phyloP scores from a whole-genome alignment of 30 jellyfish, hydroid and myxozoan genomes.

The Aurelia aurita complex sp. Pacific region DNA sequence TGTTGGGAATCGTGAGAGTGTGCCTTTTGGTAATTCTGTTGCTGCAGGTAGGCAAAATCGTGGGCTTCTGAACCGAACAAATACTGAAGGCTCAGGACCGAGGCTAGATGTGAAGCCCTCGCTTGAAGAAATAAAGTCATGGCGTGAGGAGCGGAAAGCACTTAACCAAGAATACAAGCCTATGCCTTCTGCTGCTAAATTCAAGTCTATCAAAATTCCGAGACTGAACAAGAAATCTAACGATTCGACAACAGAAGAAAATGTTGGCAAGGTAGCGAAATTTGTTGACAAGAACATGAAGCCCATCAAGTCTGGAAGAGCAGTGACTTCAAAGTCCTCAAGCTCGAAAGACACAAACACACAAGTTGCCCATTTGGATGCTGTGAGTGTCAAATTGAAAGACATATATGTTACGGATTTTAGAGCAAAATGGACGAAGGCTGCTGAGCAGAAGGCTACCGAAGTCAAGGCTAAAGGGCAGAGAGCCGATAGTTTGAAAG shows the following conservation, averaged over 20 bases:
- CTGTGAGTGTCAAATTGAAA: no score
- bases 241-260: neutral
- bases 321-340: neutral
- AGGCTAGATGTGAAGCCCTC: neutral
- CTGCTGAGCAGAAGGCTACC: neutral
- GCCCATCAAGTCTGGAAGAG: neutral
- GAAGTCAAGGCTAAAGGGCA: no score
- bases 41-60: neutral
- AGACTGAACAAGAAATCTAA: slow-evolving; percentile 2
- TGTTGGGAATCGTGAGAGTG: neutral
- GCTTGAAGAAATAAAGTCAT: slow-evolving; percentile 9
- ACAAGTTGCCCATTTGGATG: neutral
- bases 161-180: slow-evolving; percentile 28
- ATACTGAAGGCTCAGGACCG: neutral
- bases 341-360: neutral
- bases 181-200: slow-evolving; percentile 19
- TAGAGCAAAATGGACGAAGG: neutral
- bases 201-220: slow-evolving; percentile 53
- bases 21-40: no score
- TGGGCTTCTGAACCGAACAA: neutral
- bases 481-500: no score
- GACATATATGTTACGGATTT: neutral
- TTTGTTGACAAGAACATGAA: neutral
- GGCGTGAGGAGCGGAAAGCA: slow-evolving; percentile 39
- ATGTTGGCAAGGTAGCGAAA: neutral